A percentile compares a stretch with the other conserved stretches of the same genome.
phyloP scores from a whole-genome alignment of 2,113 vertebrate species.

The Sinosuthora webbiana region DNA sequence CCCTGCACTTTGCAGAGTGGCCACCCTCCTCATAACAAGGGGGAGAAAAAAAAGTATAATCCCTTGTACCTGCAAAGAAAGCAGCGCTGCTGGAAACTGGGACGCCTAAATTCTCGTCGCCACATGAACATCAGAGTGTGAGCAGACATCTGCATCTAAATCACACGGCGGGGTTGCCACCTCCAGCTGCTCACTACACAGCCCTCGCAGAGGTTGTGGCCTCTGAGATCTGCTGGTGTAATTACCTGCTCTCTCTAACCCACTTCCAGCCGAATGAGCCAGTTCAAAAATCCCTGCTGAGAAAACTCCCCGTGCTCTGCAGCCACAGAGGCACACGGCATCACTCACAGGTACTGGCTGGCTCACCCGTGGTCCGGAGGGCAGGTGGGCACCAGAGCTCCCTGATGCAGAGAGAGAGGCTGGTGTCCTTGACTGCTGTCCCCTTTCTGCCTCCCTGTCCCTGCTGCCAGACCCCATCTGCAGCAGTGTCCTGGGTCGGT shows the following conservation, averaged over 20 bases:
- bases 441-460: not conserved
- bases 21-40: not conserved
- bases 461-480: not conserved
- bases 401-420: not conserved
- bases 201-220: constrained; percentile 17
- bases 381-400: not conserved
- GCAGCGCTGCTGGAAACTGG: constrained; percentile 4
- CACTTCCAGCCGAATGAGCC: not conserved
- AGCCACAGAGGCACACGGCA: not conserved
- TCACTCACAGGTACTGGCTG: not conserved
- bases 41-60: not conserved
- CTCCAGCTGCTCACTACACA: constrained; percentile 41
- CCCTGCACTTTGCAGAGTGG: not conserved
- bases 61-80: constrained; percentile 17
- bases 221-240: not conserved
- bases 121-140: constrained; percentile 1
- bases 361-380: rapidly evolving
- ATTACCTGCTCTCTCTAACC: constrained; percentile 21
- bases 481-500: not conserved
- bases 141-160: constrained; percentile 49
- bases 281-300: not conserved
- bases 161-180: constrained; percentile 32
- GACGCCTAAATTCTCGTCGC: not conserved
- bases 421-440: not conserved
- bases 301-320: not conserved